phyloP scores from a whole-genome alignment of 2,113 vertebrate species.

The crab-eating macaque (Macaca fascicularis) region T2T-MFA8v1.1 NC_088385.1:52394001-52394500 shows the following conservation, averaged over 20 bases:
- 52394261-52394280: not conserved
- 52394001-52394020: not conserved
- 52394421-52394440: not conserved
- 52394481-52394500: too few species aligned
- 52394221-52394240: not conserved
- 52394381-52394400: slow-evolving; percentile 35
- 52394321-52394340: not conserved
- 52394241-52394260: not conserved
- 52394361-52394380: slow-evolving; percentile 35
- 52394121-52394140: slow-evolving; percentile 17
- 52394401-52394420: not conserved
- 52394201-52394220: not conserved
- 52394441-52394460: not conserved
- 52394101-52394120: slow-evolving; percentile 23
- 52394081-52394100: slow-evolving; percentile 18
- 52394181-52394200: slow-evolving; percentile 34
- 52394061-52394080: not conserved
- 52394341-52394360: not conserved
- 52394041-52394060: not conserved
- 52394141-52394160: not conserved
- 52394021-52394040: not conserved
- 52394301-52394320: not conserved
- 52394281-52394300: not conserved
- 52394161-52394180: slow-evolving; percentile 17
- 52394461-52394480: not conserved